Conservation (phyloP, 2,113 vertebrate species). For the Rafetus swinhoei region DNA sequence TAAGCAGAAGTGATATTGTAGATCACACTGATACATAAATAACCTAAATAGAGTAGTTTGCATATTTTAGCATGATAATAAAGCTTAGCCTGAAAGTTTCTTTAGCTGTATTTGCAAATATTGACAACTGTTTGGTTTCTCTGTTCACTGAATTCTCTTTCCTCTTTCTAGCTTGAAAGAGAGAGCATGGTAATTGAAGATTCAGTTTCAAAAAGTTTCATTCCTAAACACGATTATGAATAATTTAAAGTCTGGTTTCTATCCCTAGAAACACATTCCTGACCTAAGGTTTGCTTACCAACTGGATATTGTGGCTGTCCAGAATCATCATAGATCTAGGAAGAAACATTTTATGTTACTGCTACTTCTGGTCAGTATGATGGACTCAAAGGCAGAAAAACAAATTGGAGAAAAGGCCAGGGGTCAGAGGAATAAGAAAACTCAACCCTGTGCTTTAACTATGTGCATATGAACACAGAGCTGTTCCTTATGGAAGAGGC, state of each 20-base stretch:
- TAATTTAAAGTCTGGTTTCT: background rate
- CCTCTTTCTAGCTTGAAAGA: background rate
- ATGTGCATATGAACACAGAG: background rate
- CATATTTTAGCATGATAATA: background rate
- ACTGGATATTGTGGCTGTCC: background rate
- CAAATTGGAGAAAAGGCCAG: background rate
- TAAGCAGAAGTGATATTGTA: background rate
- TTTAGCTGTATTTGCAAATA: background rate
- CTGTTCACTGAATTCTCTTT: background rate
- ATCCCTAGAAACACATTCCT: background rate
- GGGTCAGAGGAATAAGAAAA: background rate
- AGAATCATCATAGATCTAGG: background rate
- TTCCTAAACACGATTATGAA: background rate
- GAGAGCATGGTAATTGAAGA: background rate
- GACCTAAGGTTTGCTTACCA: background rate
- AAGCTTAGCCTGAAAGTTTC: background rate
- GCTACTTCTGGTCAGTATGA: background rate
- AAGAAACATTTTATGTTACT: background rate
- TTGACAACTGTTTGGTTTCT: background rate
- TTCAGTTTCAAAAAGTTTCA: background rate
- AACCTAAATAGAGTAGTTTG: background rate
- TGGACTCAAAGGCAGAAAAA: background rate
- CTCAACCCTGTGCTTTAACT: background rate
- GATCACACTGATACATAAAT: background rate
- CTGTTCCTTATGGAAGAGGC: constrained; percentile 26